Base-by-base conservation (phyloP, 2,797 vertebrate genomes). In the Epinephelus awoara region DNA sequence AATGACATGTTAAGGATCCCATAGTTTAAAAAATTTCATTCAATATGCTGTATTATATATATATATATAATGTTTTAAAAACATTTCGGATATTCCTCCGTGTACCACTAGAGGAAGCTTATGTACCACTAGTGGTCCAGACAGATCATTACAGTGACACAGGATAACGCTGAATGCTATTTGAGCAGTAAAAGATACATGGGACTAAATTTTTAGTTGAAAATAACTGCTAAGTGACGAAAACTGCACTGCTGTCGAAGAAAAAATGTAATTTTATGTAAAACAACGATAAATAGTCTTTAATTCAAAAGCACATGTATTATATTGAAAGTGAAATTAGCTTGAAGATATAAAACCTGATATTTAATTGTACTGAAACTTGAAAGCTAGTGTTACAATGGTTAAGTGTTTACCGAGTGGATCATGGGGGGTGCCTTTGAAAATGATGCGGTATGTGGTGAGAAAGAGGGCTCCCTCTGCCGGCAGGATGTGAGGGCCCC, bases 401-500 rank as follows among this genome's bases (percentile, higher is more conserved):
- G 46, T 54, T 71, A 2, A 64, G 47, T 67, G 56, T 59, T 91
- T 95, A 99, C 98, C 98, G 84, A 99, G 94, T 1, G 97, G 97
- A 92, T 99, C 98, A 23, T 98, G 97, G 27, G 98, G 98, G 52
- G 97, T 95, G 85, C 98, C 98, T 96, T 98, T 98, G 88, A 99
- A 99, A 87, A 99, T 95, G 92, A 99, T 96, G 69, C 98, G 96
- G 87, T 99, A 99, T 19, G 97, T 98, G 64, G 98, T 99, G 78
- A 99, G 98, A 88, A 99, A 99, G 58, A 99, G 95, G 19, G 98
- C 98, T 77, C 98, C 98, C 96, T 99, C 98, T 93, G 98, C 98
- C 77, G 98, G 98, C 21, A 99, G 95, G 86, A 99, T 98, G 87
- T 98, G 98, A 57, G 98, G 98, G 1, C 98, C 98, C 90, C 98